Conservation (phyloP, 1,140 invertebrate species). For the Anagrus nilaparvatae region DNA sequence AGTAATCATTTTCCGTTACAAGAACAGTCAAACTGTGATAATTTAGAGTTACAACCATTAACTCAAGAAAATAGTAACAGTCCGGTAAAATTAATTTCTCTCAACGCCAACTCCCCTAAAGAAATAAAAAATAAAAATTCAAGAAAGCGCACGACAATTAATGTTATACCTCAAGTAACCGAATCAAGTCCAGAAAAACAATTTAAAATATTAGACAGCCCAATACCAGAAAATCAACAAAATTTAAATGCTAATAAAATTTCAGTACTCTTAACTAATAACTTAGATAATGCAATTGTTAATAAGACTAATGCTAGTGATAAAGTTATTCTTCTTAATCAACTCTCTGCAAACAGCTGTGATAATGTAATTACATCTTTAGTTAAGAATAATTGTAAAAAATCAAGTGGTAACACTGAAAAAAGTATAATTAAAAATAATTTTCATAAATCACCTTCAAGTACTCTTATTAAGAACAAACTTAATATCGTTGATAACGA, state of each 20-base stretch:
- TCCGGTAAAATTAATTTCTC: constrained; percentile 17
- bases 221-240: no score
- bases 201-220: constrained; percentile 26
- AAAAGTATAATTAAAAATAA: no score
- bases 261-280: constrained; percentile 27
- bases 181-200: constrained; percentile 38
- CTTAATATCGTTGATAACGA: constrained; percentile 64
- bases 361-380: constrained; percentile 26
- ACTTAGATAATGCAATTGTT: constrained; percentile 22
- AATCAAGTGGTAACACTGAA: no score
- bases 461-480: constrained; percentile 24
- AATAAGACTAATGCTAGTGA: no score
- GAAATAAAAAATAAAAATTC: constrained; percentile 29
- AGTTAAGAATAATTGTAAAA: constrained; percentile 22
- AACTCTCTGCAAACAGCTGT: constrained; percentile 30
- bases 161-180: constrained; percentile 20
- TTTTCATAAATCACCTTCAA: no score
- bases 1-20: constrained; percentile 30
- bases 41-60: constrained; percentile 30
- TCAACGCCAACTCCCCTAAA: constrained; percentile 18
- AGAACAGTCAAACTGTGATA: constrained; percentile 43
- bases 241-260: no score
- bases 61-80: constrained; percentile 25
- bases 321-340: no score
- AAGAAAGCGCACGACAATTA: constrained; percentile 31